Base-by-base conservation (phyloP, 2,888 invertebrate species). In the Apotomis turbidana region DNA sequence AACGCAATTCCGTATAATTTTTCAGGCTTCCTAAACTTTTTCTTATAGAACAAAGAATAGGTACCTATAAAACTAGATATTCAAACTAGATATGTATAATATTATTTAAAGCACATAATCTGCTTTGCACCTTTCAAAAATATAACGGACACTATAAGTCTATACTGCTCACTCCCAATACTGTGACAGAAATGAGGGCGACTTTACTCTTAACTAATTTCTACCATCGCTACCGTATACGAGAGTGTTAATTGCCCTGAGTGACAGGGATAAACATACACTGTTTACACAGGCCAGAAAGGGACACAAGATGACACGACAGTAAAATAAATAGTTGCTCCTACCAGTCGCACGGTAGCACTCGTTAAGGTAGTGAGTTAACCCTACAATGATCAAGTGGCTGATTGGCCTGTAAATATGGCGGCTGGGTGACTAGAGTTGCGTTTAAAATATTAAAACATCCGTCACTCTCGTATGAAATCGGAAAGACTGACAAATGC, bases 221-320 rank as follows among this genome's bases (percentile, higher is more conserved):
- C 77, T 77, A 75, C 74, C 74, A 76, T 66, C 67, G 77, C 77
- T 76, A 77, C 77, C 77, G 77, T 77, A 77, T 77, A 74, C 75
- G 69, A 62, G 68, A 62, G 77, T 77, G 76, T 76, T 77, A 77
- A 77, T 77, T 77, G 74, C 74, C 70, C 52, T 54, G 62, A 10
- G 41, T 38, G 75, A 75, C 57, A 58, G 64, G 51, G 77, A 76
- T 44, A 15, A 49, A 55, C 46, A 66, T 69, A 70, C 27, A 15
- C 8, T 36, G 38, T 51, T 4, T n/a, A 51, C 44, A 10, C 57
- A 9, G 15, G 73, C 54, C n/a, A 44, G 59, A 71, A 36, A 49
- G 69, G 55, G 69, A 73, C 52, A 44, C 38, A 38, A 44, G 51
- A 61, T 74, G 46, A 75, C 72, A 74, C 70, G 74, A 68, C 63